phyloP scores from a whole-genome alignment of 2,797 vertebrate species.

The Taeniopygia guttata region DNA sequence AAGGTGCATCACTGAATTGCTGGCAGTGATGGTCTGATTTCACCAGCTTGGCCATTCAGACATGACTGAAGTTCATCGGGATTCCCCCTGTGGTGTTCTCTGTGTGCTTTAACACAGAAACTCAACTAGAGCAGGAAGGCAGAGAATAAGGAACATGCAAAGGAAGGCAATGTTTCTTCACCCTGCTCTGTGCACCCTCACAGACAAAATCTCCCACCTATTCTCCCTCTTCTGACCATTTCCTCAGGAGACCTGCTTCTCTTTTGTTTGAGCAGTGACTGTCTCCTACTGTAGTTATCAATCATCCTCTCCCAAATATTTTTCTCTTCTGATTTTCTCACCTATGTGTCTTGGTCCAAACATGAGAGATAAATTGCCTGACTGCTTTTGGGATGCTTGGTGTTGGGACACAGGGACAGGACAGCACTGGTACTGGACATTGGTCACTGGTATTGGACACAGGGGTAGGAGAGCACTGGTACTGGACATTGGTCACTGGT shows the following conservation, averaged over 20 bases:
- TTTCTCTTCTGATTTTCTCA: not conserved
- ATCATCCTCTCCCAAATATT: not conserved
- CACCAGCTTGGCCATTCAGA: not conserved
- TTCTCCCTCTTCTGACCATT: not conserved
- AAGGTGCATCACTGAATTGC: not conserved
- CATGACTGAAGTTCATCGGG: not conserved
- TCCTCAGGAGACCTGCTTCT: not conserved
- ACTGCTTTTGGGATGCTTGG: not conserved
- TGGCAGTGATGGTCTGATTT: not conserved
- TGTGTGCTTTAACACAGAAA: not conserved
- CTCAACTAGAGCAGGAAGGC: not conserved
- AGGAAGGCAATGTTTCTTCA: not conserved
- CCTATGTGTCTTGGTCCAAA: not conserved
- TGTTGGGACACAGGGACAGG: not conserved
- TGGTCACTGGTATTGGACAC: not conserved
- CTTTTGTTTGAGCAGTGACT: not conserved
- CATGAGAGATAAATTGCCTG: rapidly evolving
- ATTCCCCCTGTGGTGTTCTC: not conserved
- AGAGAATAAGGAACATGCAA: rapidly evolving
- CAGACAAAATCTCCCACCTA: not conserved
- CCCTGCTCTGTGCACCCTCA: not conserved
- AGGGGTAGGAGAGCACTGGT: no score
- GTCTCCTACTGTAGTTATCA: not conserved
- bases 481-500: rapidly evolving
- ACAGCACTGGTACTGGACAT: not conserved